These are phyloP conservation scores for Trichonephila clavipes DNA, from an alignment of 1,140 invertebrate genomes.

Conservation along the genomic window DNA sequence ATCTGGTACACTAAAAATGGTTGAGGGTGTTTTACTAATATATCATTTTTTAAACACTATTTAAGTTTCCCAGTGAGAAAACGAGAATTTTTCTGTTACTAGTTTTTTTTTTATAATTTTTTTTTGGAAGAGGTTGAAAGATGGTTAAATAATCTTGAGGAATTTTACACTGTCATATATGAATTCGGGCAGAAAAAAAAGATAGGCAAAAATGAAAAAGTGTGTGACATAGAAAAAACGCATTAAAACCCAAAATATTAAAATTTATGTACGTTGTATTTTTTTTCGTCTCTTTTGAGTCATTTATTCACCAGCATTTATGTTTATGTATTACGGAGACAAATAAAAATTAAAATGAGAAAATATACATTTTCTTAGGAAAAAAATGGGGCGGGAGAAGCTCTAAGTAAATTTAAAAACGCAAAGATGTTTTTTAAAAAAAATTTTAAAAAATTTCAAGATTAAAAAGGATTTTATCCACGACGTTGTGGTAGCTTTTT, in stretches of 20 bases:
- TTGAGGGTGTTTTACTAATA: too few relatives aligned
- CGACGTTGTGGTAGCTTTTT: background rate
- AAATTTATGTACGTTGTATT: background rate
- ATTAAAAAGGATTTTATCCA: background rate
- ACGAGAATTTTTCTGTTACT: background rate
- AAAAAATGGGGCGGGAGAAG: background rate
- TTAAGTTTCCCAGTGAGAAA: background rate
- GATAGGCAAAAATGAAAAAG: too few relatives aligned
- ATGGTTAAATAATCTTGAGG: constrained; percentile 6
- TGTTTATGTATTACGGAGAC: background rate
- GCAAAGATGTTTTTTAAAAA: too few relatives aligned
- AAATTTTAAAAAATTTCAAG: too few relatives aligned
- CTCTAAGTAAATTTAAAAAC: too few relatives aligned
- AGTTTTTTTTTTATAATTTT: background rate
- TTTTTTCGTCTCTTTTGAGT: background rate
- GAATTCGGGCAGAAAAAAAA: background rate
- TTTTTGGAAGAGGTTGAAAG: background rate
- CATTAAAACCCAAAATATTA: constrained; percentile 50
- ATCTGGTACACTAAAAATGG: too few relatives aligned
- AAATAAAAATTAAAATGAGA: background rate
- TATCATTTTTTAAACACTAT: too few relatives aligned
- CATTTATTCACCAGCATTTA: background rate
- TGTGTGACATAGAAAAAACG: too few relatives aligned
- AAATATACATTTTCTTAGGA: background rate
- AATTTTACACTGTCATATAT: background rate